Percentiles rank a stretch among this genome's conserved stretches.
Evolutionary conservation across 2,888 invertebrate genomes (phyloP).

Genomic region (Dynastes tityus): DNA sequence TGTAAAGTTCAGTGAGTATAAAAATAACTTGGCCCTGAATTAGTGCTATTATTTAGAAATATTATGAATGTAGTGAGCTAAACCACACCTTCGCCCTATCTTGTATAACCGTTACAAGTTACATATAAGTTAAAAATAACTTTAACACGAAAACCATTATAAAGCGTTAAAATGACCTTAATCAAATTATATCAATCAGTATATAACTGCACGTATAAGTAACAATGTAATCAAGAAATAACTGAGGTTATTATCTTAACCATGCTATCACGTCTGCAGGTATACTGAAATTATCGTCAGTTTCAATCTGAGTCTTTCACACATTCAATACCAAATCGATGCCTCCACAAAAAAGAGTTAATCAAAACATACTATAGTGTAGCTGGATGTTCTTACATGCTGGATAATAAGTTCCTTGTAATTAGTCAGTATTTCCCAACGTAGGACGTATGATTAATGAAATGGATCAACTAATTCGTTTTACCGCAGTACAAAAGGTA

Average conservation of each 20-base stretch:
- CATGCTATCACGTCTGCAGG: not conserved
- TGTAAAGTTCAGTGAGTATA: no score
- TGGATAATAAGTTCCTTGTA: conserved; percentile 1
- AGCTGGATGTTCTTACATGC: not conserved
- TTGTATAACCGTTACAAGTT: no score
- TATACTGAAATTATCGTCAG: not conserved
- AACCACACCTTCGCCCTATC: no score
- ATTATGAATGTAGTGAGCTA: no score
- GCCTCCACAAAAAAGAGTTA: not conserved
- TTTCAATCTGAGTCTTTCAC: not conserved
- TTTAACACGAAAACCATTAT: not conserved
- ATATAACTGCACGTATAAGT: not conserved
- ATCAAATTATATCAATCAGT: not conserved
- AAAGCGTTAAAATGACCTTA: not conserved
- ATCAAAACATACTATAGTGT: not conserved
- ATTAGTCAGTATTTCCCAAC: conserved; percentile 26
- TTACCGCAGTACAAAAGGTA: conserved; percentile 21
- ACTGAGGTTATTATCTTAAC: not conserved
- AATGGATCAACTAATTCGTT: conserved; percentile 40
- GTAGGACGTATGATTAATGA: conserved; percentile 36
- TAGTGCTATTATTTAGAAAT: no score
- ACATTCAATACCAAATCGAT: not conserved
- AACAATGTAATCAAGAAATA: not conserved
- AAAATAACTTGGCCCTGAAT: no score
- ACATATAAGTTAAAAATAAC: not conserved